Base-by-base conservation (phyloP, 2,888 invertebrate species). In the Parnassius mnemosyne region DNA sequence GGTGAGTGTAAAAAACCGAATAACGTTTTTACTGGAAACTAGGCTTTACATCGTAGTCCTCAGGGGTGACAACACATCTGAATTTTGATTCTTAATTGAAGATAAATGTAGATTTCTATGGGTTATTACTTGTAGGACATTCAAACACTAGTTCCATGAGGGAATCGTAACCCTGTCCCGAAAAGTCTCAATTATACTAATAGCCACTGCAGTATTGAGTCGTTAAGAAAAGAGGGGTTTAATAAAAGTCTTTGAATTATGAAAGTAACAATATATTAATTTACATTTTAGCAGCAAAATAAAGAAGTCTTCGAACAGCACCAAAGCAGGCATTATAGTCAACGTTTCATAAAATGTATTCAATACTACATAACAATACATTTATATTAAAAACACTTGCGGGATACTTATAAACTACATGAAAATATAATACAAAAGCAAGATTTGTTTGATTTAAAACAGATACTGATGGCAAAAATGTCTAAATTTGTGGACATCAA, bases 311-410 rank as follows among this genome's bases (percentile, higher is more conserved):
- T 74, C 77, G 74, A 78, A 77, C 83, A 82, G 74, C 82, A 84
- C 83, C 80, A 59, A 44, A 63, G 75, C 74, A 84, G 81, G 80
- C 83, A 75, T 76, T 68, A 59, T 68, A 67, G 80, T 76, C 78
- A 83, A 86, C 86, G 87, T 89, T 91, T 88, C 89, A 89, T 84
- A 89, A 88, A 84, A 84, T 86, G 87, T 85, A 87, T 75, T 71
- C 73, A 73, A 72, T 61, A 67, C 55, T 59, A n/a, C n/a, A n/a
- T n/a, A 53, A 55, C n/a, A 59, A 52, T 63, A 63, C 63, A 55
- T 63, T 63, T 64, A 69, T 59, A 69, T 69, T 69, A 76, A 72
- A 80, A 82, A 77, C 69, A 65, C 68, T 67, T 74, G 55, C 72
- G 71, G 78, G 68, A 67, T 71, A 80, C 87, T 85, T 89, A 89